Base-by-base conservation (phyloP, 2,888 invertebrate species). In the Nemapogon koenigi region DNA sequence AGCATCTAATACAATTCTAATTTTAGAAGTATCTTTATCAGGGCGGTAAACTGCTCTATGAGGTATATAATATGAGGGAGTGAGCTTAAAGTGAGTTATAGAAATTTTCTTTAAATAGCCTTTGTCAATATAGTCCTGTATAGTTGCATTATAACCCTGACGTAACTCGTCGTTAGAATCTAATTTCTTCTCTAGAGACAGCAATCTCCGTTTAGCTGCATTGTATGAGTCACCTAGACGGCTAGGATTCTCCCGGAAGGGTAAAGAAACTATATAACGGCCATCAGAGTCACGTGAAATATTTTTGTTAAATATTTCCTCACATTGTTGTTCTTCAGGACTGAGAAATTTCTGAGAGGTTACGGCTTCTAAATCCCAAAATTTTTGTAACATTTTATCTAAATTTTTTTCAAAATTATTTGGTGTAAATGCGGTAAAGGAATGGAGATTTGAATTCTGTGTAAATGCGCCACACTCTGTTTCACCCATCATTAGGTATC, bases 171-270 rank as follows among this genome's bases (percentile, higher is more conserved):
- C 7, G n/a, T 22, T 25, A 3, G 11, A 3, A 13, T 6, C 3
- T 22, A 36, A 36, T 36, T 43, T 43, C 7, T 41, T 22, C 35
- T 46, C 44, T 1, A 44, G 35, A 18, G 32, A 41, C n/a, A 36
- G 16, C 32, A 41, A 46, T 3, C 43, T 37, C 10, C 14, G 11
- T 7, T 14, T 2, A 2, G 42, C 44, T 11, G 28, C 19, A 2
- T 33, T 33, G 10, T 18, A 28, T 4, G 44, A 44, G 29, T 44
- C 39, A n/a, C 44, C 46, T 4, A 45, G 27, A 2, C 27, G 22
- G 15, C 16, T 42, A 3, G 29, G 25, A 17, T 44, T 42, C 3
- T 28, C 32, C 8, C 30, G 25, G 29, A 46, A 44, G 2, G 43
- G 44, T n/a, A 46, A 28, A 2, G 35, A 37, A 14, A 43, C 41